Evolutionary conservation across 2,113 vertebrate genomes (phyloP).

Genomic region (Australoheros scitulus): DNA sequence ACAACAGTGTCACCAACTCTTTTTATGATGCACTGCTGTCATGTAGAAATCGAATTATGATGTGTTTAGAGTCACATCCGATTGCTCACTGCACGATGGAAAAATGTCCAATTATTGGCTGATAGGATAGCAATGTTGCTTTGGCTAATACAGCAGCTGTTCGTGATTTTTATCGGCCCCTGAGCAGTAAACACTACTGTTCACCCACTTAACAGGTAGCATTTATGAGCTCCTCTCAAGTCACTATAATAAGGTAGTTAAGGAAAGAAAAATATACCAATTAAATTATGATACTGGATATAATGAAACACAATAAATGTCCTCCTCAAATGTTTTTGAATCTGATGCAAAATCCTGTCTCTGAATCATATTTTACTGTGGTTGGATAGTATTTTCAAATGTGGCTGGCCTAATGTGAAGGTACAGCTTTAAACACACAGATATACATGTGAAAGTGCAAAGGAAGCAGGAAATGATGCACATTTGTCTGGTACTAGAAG

Average conservation of each 20-base stretch:
- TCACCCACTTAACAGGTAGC: not conserved
- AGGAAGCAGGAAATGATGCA: not conserved
- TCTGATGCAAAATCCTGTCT: not conserved
- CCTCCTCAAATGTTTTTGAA: not conserved
- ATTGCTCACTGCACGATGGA: not conserved
- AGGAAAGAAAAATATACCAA: not conserved
- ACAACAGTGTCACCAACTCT: not conserved
- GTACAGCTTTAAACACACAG: not conserved
- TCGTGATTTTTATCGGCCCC: not conserved
- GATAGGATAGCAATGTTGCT: not conserved
- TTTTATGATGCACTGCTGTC: not conserved
- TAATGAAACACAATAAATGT: not conserved
- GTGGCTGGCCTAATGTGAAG: not conserved
- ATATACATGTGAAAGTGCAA: not conserved
- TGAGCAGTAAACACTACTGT: not conserved
- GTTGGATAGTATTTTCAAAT: not conserved
- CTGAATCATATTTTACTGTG: not conserved
- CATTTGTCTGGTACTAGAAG: too few relatives aligned
- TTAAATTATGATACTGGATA: not conserved
- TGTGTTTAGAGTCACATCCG: not conserved
- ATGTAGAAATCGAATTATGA: not conserved
- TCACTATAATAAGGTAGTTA: not conserved
- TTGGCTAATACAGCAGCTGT: not conserved
- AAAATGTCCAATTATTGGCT: constrained; percentile 1
- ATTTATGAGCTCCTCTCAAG: not conserved